phyloP scores from a whole-genome alignment of 1,140 invertebrate species.

The Cyphomyrmex costatus region DNA sequence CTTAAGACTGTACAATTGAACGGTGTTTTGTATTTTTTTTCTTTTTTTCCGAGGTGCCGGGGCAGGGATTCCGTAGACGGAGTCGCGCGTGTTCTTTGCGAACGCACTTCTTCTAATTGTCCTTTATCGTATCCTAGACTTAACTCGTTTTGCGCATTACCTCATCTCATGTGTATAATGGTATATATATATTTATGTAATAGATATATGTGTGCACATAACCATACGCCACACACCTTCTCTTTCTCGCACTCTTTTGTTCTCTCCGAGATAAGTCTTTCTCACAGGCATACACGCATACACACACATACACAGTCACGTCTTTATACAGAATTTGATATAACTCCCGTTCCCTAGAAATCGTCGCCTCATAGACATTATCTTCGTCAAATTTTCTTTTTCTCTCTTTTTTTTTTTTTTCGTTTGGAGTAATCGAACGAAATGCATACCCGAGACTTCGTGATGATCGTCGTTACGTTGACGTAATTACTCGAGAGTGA shows the following conservation, averaged over 20 bases:
- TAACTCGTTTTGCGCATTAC: constrained; percentile 67
- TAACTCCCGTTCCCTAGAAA: constrained; percentile 68
- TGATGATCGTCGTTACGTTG: constrained; percentile 16
- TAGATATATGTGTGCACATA: constrained; percentile 68
- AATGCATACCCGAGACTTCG: constrained; percentile 52
- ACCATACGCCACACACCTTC: constrained; percentile 50
- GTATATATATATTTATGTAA: constrained; percentile 67
- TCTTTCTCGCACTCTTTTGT: not conserved
- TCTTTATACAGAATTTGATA: constrained; percentile 74
- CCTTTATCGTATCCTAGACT: constrained; percentile 65
- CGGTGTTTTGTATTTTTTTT: constrained; percentile 19
- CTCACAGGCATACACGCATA: constrained; percentile 9
- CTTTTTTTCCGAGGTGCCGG: too few relatives aligned
- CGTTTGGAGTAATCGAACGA: constrained; percentile 61
- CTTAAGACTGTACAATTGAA: constrained; percentile 78
- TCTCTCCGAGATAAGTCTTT: constrained; percentile 1
- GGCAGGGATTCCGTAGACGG: constrained; percentile 8
- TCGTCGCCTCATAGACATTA: constrained; percentile 60
- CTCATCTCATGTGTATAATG: constrained; percentile 62
- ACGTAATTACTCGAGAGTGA: constrained; percentile 48
- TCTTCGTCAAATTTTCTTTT: constrained; percentile 55
- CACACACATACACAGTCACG: constrained; percentile 54
- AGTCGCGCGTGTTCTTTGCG: constrained; percentile 37
- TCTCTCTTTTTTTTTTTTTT: constrained; percentile 33
- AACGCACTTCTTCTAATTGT: constrained; percentile 64